Base-by-base conservation (phyloP, 2,888 invertebrate genomes). In the Metellina segmentata region DNA sequence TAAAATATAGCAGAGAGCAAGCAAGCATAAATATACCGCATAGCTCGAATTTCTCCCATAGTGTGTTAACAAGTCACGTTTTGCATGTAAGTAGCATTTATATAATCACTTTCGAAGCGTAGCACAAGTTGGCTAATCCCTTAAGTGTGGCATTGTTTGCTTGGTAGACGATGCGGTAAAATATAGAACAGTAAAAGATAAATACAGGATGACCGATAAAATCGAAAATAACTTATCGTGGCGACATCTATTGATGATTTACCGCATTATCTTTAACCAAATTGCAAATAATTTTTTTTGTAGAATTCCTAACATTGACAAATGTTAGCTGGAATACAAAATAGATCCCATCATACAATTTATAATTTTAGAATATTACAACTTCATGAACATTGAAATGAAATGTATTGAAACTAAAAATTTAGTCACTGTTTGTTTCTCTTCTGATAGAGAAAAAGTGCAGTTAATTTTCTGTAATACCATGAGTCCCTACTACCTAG, bases 11-110 rank as follows among this genome's bases (percentile, higher is more conserved):
- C 13, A 11, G 70, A 71, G 51, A 82, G 51, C 61, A 74, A 75
- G 48, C 75, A 75, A 85, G 48, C 75, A 48, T 49, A 53, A 85
- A 52, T 69, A 61, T 61, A 48, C 9, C 61, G 6, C 11, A 19
- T 20, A 85, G 53, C 75, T 53, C 75, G 5, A 52, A 19, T 85
- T 48, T 77, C 61, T 85, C 9, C 61, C 20, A 53, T 53, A 16
- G 83, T 85, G 83, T 85, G 83, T 74, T 85, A 75, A 85, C 74
- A 85, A 48, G 85, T 77, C 85, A 75, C 75, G 85, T 52, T n/a
- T n/a, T 61, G 34, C n/a, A 7, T 61, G 20, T 85, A 34, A 85
- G 19, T 11, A 51, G 52, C 82, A 71, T 71, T 71, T 71, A 82
- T 52, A 51, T 82, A 82, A 82, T 51, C 82, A 72, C 71, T 82